Conservation (phyloP, 2,888 invertebrate genomes). For the Seladonia tumulorum region DNA sequence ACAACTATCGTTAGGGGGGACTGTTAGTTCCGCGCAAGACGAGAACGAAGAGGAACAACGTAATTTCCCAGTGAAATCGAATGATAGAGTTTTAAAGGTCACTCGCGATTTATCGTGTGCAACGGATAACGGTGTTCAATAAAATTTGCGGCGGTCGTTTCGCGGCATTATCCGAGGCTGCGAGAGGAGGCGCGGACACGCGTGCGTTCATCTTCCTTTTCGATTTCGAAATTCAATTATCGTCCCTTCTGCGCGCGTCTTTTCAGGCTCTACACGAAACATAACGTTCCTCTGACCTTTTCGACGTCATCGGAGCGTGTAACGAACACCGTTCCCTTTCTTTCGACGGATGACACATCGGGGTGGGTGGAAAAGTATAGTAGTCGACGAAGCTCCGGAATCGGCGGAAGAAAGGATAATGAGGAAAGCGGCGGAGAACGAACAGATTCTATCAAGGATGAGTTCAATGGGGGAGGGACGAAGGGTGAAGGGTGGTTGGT, state of each 20-base stretch:
- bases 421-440: conserved; percentile 35
- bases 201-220: background rate
- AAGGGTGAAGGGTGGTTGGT: background rate
- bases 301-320: conserved; percentile 24
- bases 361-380: conserved; percentile 20
- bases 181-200: background rate
- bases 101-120: background rate
- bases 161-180: background rate
- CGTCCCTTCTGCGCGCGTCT: background rate
- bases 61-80: background rate
- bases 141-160: background rate
- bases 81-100: background rate
- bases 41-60: background rate
- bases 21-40: background rate
- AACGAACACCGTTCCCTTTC: conserved; percentile 37
- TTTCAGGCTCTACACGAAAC: background rate
- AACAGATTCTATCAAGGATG: conserved; percentile 55
- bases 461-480: background rate
- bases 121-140: background rate
- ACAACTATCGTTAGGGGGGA: no score
- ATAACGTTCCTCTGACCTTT: background rate
- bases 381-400: background rate
- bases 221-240: conserved; percentile 11
- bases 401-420: conserved; percentile 23
- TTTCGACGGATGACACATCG: conserved; percentile 11